phyloP scores from a whole-genome alignment of 1,140 invertebrate species.

The Bombus consobrinus region DNA sequence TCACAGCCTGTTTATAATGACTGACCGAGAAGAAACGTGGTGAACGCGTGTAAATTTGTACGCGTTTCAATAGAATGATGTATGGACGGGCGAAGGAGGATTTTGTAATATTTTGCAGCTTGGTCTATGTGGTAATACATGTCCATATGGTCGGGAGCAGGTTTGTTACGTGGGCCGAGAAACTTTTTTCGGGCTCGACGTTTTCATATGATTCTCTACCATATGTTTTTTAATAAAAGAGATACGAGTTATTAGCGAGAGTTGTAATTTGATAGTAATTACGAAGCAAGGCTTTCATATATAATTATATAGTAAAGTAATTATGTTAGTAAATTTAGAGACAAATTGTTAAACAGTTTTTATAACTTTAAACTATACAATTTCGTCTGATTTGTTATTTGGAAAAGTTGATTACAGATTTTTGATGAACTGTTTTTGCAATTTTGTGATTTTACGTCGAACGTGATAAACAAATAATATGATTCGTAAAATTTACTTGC shows the following conservation, averaged over 20 bases:
- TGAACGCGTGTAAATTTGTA: constrained; percentile 42
- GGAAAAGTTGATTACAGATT: not conserved
- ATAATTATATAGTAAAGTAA: not conserved
- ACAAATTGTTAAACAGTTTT: not conserved
- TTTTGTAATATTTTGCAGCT: not conserved
- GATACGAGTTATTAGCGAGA: not conserved
- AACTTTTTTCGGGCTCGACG: not conserved
- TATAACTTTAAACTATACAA: not conserved
- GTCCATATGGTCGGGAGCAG: not conserved
- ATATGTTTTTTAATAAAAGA: not conserved
- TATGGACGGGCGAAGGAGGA: not conserved
- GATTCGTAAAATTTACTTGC: not conserved
- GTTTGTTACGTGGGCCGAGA: not conserved
- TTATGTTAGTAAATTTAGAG: not conserved
- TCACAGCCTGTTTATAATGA: not conserved
- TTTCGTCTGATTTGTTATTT: not conserved
- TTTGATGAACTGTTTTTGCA: not conserved
- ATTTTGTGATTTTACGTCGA: not conserved
- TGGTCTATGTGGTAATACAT: not conserved
- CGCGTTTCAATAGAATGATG: not conserved
- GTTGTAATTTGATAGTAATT: not conserved
- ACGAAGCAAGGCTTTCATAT: not conserved
- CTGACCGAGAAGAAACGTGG: not conserved
- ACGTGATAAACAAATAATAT: not conserved
- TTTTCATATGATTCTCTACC: not conserved